Evolutionary conservation across 2,797 vertebrate species (phyloP).

Genomic region (Peromyscus eremicus): DNA sequence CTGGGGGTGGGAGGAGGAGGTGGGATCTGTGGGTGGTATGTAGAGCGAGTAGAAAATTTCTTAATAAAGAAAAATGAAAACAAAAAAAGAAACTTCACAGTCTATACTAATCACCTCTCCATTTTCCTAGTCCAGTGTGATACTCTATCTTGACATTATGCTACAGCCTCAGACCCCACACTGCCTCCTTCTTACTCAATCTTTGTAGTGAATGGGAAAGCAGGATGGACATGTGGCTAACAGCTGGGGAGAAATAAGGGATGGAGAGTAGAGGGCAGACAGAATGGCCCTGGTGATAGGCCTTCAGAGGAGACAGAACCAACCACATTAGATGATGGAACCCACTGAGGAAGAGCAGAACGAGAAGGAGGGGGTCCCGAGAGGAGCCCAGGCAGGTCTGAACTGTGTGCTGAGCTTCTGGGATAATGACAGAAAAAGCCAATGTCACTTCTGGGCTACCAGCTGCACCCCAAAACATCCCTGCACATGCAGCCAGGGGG

Average conservation of each 20-base stretch:
- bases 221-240: neutral
- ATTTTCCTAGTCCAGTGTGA: fast-evolving
- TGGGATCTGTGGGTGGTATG: no score
- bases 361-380: neutral
- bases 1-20: no score
- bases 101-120: no score
- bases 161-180: no score
- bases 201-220: neutral
- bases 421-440: neutral
- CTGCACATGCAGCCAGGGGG: fast-evolving
- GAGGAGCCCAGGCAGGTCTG: fast-evolving
- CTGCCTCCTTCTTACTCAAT: neutral
- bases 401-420: neutral
- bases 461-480: neutral
- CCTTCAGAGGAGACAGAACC: neutral
- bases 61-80: no score
- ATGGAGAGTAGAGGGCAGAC: fast-evolving
- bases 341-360: no score
- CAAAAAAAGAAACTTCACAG: no score
- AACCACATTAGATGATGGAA: neutral
- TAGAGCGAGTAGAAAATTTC: no score
- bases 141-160: no score
- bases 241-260: neutral
- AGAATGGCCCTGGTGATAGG: neutral
- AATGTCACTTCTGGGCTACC: fast-evolving